Conservation (phyloP, 2,797 vertebrate genomes). For the Megalops cyprinoides region DNA sequence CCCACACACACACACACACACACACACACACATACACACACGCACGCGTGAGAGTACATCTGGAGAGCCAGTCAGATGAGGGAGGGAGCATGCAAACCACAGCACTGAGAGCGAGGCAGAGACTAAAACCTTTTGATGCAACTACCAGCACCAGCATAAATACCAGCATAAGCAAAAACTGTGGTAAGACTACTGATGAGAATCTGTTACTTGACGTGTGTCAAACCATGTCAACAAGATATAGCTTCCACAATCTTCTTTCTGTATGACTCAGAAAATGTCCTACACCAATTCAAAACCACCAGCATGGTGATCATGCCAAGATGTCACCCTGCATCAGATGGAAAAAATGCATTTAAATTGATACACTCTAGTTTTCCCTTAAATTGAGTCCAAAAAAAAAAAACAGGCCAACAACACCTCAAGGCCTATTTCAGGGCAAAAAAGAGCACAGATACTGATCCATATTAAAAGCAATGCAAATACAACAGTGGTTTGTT, state of each 20-base stretch:
- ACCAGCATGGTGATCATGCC: too few species aligned
- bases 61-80: background rate
- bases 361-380: background rate
- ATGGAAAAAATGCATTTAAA: background rate
- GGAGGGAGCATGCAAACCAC: background rate
- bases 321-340: background rate
- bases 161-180: too few species aligned
- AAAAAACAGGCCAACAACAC: background rate
- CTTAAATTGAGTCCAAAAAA: too few species aligned
- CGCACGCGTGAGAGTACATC: background rate
- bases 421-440: background rate
- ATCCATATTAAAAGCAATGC: background rate
- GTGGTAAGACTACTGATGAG: background rate
- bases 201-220: too few species aligned
- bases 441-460: background rate
- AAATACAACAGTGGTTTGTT: background rate
- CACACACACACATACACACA: too few species aligned
- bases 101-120: background rate
- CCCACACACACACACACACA: too few species aligned
- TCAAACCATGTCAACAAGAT: slow-evolving; percentile 8
- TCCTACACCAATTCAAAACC: too few species aligned
- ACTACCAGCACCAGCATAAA: too few species aligned
- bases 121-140: background rate
- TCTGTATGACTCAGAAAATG: too few species aligned
- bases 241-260: background rate